Evolutionary conservation across 2,113 vertebrate genomes (phyloP).

Genomic region (Ovis aries): ARS-UI_Ramb_v3.0 NC_056060.1:86566001-86566500

Average conservation of each 20-base stretch:
- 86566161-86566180: neutral
- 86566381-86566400: neutral
- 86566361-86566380: neutral
- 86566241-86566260: neutral
- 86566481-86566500: neutral
- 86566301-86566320: neutral
- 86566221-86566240: neutral
- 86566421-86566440: neutral
- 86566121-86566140: neutral
- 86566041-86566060: neutral
- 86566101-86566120: neutral
- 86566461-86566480: neutral
- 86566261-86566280: neutral
- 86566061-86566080: neutral
- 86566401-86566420: neutral
- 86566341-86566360: neutral
- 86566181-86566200: fast-evolving
- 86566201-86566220: neutral
- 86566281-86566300: neutral
- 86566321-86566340: neutral
- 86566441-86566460: neutral
- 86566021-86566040: neutral
- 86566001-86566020: neutral
- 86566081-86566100: neutral
- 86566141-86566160: neutral